Conservation (phyloP, 37 sponge, comb jelly and placozoan genomes). For the Beroe ovata region DNA sequence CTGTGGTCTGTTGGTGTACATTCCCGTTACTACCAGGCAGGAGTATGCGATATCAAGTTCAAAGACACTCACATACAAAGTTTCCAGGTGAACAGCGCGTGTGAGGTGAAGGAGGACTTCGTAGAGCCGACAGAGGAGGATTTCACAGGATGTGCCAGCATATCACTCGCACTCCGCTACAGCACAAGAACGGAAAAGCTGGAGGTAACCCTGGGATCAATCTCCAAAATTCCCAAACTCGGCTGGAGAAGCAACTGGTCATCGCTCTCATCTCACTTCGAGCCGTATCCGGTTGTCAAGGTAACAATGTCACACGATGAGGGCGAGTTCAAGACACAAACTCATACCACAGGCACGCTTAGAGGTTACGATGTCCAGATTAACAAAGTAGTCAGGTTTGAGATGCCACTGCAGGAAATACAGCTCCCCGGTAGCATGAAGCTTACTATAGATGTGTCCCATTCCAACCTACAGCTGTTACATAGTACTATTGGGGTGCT, state of each 20-base stretch:
- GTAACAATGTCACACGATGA: neutral
- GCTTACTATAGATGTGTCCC: slow-evolving; percentile 9
- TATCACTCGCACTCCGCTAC: neutral
- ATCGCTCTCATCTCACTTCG: neutral
- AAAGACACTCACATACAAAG: neutral
- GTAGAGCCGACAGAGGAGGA: neutral
- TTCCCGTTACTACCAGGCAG: neutral
- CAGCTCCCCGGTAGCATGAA: neutral
- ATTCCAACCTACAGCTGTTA: neutral
- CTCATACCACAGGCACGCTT: neutral
- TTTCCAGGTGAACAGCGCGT: neutral
- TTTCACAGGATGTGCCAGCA: neutral
- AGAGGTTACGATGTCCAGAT: neutral
- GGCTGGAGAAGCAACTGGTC: neutral
- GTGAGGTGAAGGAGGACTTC: neutral
- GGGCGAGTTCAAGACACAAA: neutral
- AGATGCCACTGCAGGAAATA: neutral
- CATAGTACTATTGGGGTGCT: slow-evolving; percentile 15
- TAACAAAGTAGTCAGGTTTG: neutral
- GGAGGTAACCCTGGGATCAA: neutral
- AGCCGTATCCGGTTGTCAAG: slow-evolving; percentile 23
- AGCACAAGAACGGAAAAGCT: neutral
- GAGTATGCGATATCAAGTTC: neutral
- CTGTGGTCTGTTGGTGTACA: neutral
- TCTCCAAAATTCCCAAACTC: neutral